Conservation (phyloP, 2,888 invertebrate genomes). For the Carcina quercana region DNA sequence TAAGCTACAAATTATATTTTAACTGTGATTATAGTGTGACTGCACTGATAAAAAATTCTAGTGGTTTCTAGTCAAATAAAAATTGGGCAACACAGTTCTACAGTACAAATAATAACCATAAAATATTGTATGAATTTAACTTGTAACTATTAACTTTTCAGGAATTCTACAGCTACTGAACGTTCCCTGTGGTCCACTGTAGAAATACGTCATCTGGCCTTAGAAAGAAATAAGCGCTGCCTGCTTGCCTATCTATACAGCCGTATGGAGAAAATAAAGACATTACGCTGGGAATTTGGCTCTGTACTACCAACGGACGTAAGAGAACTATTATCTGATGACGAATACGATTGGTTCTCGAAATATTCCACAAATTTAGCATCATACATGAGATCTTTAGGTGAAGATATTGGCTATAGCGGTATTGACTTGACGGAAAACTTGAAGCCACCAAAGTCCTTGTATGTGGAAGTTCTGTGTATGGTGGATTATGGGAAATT, state of each 20-base stretch:
- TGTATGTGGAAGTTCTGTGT: conserved; percentile 94
- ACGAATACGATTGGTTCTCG: conserved; percentile 91
- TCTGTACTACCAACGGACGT: conserved; percentile 92
- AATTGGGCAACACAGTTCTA: too few relatives aligned
- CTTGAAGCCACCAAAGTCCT: conserved; percentile 91
- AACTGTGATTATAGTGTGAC: too few relatives aligned
- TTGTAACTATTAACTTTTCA: conserved; percentile 30
- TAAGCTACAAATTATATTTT: too few relatives aligned
- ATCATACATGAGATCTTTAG: conserved; percentile 92
- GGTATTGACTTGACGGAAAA: conserved; percentile 92
- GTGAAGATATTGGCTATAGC: conserved; percentile 79
- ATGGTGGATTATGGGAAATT: conserved; percentile 93
- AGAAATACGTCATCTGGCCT: conserved; percentile 87
- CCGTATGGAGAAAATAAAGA: conserved; percentile 85
- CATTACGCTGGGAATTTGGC: conserved; percentile 97
- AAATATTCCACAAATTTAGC: conserved; percentile 91
- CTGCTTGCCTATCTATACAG: conserved; percentile 88
- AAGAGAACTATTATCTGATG: conserved; percentile 83
- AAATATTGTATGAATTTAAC: too few relatives aligned
- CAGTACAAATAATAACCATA: too few relatives aligned
- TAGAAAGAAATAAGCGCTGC: conserved; percentile 93
- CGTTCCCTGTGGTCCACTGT: conserved; percentile 82
- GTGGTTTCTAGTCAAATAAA: too few relatives aligned
- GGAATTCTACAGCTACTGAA: conserved; percentile 72
- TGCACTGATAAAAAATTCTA: too few relatives aligned